These are phyloP conservation scores for Cacoxenus indagator DNA, from an alignment of 2,888 invertebrate species.

Conservation along the genomic window DNA sequence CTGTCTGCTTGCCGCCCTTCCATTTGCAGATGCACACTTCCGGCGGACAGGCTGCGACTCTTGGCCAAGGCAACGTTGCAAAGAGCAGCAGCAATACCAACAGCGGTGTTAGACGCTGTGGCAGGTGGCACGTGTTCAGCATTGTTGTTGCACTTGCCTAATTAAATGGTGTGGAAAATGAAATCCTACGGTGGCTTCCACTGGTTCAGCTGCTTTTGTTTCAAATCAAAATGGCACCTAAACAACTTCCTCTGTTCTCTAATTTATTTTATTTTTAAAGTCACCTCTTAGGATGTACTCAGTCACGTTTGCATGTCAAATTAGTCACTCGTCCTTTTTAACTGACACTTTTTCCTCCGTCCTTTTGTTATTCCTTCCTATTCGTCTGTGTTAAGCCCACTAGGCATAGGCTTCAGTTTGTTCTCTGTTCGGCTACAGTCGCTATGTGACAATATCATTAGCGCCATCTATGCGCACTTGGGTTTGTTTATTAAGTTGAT, in stretches of 20 bases:
- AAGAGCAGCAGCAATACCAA: constrained; percentile 25
- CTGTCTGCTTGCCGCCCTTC: constrained; percentile 93
- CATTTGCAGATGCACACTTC: constrained; percentile 87
- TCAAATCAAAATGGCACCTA: constrained; percentile 12
- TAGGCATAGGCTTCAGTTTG: constrained; percentile 36
- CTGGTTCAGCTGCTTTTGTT: neutral
- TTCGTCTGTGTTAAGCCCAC: constrained; percentile 23
- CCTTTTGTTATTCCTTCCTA: neutral
- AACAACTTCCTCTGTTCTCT: constrained; percentile 7
- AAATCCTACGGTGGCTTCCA: neutral
- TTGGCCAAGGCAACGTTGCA: neutral
- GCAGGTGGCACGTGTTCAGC: constrained; percentile 2
- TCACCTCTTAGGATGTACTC: constrained; percentile 33
- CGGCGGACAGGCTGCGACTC: constrained; percentile 75
- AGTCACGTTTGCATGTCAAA: constrained; percentile 60
- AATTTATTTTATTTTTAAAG: neutral
- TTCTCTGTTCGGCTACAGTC: constrained; percentile 9
- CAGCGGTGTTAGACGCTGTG: neutral
- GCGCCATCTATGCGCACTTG: constrained; percentile 37
- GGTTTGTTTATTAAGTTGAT: constrained; percentile 37
- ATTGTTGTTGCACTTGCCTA: constrained; percentile 2
- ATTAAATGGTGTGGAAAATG: neutral
- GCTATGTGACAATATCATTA: constrained; percentile 42
- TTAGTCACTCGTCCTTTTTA: constrained; percentile 32
- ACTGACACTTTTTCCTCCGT: neutral